Percentiles rank a stretch among this genome's conserved stretches.
phyloP scores from a whole-genome alignment of 2,888 invertebrate species.

The Neria commutata region DNA sequence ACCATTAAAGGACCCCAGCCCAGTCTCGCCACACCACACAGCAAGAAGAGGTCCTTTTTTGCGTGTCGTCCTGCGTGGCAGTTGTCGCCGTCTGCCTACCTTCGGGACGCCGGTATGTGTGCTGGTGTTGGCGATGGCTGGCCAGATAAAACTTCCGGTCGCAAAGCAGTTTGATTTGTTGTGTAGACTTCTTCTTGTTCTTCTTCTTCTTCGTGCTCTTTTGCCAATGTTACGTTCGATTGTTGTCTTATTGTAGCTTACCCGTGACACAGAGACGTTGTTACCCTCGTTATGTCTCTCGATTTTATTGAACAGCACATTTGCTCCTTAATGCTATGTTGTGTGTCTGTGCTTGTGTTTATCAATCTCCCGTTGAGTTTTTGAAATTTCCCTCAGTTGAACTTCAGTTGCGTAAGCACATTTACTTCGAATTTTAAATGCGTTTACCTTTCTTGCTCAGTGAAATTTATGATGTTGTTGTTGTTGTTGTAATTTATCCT shows the following conservation, averaged over 20 bases:
- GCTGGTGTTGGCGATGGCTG: background rate
- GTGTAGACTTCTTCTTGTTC: background rate
- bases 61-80: background rate
- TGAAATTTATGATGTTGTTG: conserved; percentile 14
- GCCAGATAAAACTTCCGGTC: conserved; percentile 13
- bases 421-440: background rate
- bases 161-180: background rate
- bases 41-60: background rate
- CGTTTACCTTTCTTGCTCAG: background rate
- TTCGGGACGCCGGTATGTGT: too few species aligned
- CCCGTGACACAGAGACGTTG: too few species aligned
- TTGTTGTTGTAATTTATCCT: conserved; percentile 1
- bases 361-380: conserved; percentile 6
- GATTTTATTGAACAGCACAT: conserved; percentile 11
- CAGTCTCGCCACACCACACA: too few species aligned
- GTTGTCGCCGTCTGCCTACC: background rate
- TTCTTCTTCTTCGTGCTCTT: background rate
- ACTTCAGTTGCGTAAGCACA: background rate
- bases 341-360: background rate
- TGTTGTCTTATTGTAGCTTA: background rate
- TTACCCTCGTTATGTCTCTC: background rate
- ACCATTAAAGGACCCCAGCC: background rate
- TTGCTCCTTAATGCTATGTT: background rate
- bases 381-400: background rate
- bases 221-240: too few species aligned